Evolutionary conservation across 2,113 vertebrate species (phyloP).

Genomic region (Pygathrix nemaeus): DNA sequence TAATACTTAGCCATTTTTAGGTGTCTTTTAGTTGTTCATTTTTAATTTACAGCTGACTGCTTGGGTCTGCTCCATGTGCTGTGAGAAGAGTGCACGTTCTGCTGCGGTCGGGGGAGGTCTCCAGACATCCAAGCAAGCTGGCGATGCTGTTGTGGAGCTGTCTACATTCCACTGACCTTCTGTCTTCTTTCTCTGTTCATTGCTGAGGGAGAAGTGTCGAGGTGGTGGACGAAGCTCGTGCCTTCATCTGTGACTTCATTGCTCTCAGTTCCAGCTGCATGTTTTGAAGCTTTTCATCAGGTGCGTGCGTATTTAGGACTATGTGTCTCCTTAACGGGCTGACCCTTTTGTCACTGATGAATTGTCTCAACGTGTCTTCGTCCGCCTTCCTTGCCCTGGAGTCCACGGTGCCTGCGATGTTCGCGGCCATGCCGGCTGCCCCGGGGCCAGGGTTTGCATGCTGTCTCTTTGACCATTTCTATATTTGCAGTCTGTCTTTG

Average conservation of each 20-base stretch:
- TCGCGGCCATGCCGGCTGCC: fast-evolving
- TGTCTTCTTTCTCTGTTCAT: not conserved
- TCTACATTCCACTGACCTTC: not conserved
- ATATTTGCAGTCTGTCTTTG: not conserved
- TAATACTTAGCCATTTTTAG: not conserved
- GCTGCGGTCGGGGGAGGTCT: not conserved
- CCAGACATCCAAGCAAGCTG: not conserved
- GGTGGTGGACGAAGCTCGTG: fast-evolving
- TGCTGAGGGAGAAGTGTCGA: fast-evolving
- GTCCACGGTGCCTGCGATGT: not conserved
- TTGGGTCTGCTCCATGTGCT: not conserved
- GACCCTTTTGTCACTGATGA: not conserved
- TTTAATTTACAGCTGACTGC: not conserved
- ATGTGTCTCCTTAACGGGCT: not conserved
- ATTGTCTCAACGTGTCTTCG: fast-evolving
- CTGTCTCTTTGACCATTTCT: not conserved
- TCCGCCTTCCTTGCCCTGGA: not conserved
- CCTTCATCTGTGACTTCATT: no score
- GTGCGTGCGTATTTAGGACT: no score
- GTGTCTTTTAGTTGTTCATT: not conserved
- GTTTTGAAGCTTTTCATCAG: not conserved
- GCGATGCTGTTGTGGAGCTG: fast-evolving
- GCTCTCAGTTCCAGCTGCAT: fast-evolving
- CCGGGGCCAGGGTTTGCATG: fast-evolving
- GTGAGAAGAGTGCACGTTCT: not conserved